Conservation (phyloP, 92 coral and sea anemone genomes). For the Epizoanthus ramosus region DNA sequence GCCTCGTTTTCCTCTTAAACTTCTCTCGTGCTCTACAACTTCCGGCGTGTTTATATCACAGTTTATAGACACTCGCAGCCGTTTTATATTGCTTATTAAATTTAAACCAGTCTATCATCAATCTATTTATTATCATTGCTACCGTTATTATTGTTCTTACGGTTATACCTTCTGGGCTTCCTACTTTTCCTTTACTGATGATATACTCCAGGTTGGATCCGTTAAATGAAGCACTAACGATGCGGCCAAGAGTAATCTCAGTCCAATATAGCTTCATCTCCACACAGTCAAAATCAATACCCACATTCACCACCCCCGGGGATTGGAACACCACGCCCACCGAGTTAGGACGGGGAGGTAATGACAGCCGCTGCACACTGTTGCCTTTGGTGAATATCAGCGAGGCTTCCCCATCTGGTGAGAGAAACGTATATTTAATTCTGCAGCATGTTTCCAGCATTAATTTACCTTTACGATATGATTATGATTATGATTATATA, state of each 20-base stretch:
- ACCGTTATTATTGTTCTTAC: no score
- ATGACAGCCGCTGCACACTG: conserved; percentile 93
- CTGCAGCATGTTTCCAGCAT: not conserved
- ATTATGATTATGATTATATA: not conserved
- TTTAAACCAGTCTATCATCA: no score
- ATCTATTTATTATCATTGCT: no score
- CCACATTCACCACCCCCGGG: conserved; percentile 85
- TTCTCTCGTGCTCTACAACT: no score
- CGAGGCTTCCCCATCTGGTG: conserved; percentile 92
- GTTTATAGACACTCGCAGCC: no score
- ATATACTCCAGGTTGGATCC: conserved; percentile 78
- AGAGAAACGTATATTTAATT: not conserved
- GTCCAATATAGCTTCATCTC: conserved; percentile 91
- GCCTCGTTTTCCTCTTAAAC: no score
- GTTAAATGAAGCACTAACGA: conserved; percentile 84
- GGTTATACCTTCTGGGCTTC: conserved; percentile 91
- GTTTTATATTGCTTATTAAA: no score
- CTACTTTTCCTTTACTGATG: conserved; percentile 57
- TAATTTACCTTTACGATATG: not conserved
- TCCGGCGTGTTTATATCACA: no score
- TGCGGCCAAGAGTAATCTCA: conserved; percentile 82
- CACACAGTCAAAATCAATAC: conserved; percentile 86
- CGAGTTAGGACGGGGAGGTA: conserved; percentile 89
- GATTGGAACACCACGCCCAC: conserved; percentile 83
- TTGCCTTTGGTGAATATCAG: conserved; percentile 91